Percentiles rank a stretch among this genome's conserved stretches.
Conservation (phyloP, 2,888 invertebrate species). For the Xestia rhomboidea region DNA sequence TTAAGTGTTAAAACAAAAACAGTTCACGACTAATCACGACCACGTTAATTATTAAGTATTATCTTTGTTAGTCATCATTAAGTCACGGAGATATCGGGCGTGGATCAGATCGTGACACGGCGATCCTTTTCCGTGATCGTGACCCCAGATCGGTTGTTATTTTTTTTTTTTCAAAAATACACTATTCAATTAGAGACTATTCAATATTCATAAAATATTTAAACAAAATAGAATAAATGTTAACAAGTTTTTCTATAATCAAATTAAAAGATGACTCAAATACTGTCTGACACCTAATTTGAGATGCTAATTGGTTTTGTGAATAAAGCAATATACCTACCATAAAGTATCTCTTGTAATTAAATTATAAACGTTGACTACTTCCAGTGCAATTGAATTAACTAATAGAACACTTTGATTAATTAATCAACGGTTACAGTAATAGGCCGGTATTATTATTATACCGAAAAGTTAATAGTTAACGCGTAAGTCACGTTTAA, state of each 20-base stretch:
- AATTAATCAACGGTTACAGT: constrained; percentile 41
- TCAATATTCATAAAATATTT: constrained; percentile 55
- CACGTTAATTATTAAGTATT: constrained; percentile 65
- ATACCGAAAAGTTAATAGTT: constrained; percentile 27
- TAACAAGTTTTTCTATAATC: constrained; percentile 44
- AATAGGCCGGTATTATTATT: no score
- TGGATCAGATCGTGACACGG: constrained; percentile 76
- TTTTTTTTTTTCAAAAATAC: constrained; percentile 67
- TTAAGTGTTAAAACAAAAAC: constrained; percentile 63
- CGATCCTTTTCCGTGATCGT: constrained; percentile 84
- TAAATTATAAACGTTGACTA: constrained; percentile 21
- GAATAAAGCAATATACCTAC: constrained; percentile 21
- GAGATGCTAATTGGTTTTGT: constrained; percentile 35
- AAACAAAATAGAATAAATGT: constrained; percentile 23
- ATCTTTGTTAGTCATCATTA: constrained; percentile 55
- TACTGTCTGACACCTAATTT: constrained; percentile 24
- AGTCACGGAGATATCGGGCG: constrained; percentile 75
- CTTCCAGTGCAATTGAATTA: constrained; percentile 47
- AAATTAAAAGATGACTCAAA: constrained; percentile 26
- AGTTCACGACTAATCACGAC: constrained; percentile 46
- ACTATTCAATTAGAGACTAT: constrained; percentile 71
- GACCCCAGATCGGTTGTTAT: constrained; percentile 70
- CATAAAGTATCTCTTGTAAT: constrained; percentile 28
- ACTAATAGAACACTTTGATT: constrained; percentile 35
- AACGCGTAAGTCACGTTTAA: constrained; percentile 56